phyloP scores from a whole-genome alignment of 1,140 invertebrate genomes.

The Pissodes strobi region DNA sequence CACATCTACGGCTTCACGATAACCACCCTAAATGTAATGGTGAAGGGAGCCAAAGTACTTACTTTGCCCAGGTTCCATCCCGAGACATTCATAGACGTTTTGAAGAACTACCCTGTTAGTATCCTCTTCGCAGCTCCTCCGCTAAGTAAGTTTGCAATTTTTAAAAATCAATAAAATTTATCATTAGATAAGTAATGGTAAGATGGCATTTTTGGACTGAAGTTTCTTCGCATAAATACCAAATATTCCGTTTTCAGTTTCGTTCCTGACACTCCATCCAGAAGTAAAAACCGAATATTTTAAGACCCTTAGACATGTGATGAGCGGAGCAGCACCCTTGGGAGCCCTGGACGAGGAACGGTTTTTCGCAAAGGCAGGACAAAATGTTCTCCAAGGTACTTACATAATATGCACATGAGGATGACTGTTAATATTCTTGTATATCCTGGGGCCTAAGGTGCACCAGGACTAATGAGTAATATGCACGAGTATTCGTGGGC shows the following conservation, averaged over 20 bases:
- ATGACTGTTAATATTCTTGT: no score
- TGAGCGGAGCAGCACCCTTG: slow-evolving; percentile 74
- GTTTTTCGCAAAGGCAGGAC: slow-evolving; percentile 57
- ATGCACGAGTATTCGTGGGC: no score
- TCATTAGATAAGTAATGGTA: no score
- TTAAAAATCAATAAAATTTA: no score
- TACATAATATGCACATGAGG: no score
- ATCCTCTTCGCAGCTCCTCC: slow-evolving; percentile 66
- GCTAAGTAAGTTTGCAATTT: slow-evolving; percentile 60
- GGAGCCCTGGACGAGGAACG: slow-evolving; percentile 63
- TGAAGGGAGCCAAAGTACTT: slow-evolving; percentile 68
- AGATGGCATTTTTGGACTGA: no score
- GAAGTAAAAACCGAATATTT: slow-evolving; percentile 65
- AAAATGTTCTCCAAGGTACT: slow-evolving; percentile 57
- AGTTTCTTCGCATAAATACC: no score
- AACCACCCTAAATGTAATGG: slow-evolving; percentile 62
- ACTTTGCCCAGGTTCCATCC: slow-evolving; percentile 77
- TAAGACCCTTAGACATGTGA: slow-evolving; percentile 58
- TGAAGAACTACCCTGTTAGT: slow-evolving; percentile 64
- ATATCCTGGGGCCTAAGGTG: no score
- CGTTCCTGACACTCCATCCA: slow-evolving; percentile 69
- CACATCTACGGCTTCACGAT: slow-evolving; percentile 80
- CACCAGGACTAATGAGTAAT: no score
- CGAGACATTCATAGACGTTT: slow-evolving; percentile 62
- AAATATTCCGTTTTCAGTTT: slow-evolving; percentile 62